Percentiles rank a stretch among this genome's conserved stretches.
These are phyloP conservation scores for Tiphia femorata DNA, from an alignment of 2,888 invertebrate genomes.

Conservation along the genomic window DNA sequence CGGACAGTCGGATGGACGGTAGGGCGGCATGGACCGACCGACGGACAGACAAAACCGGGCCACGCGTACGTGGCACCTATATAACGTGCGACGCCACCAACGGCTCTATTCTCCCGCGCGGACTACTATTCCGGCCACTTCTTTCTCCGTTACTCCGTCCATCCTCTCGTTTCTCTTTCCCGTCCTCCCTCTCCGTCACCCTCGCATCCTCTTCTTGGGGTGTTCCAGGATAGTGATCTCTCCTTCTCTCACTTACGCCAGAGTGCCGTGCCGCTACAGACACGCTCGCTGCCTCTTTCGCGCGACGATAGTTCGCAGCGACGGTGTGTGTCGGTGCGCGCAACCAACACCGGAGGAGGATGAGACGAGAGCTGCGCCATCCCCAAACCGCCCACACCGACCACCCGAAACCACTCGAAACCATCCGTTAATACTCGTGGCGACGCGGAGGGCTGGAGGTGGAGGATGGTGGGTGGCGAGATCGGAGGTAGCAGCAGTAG, in stretches of 20 bases:
- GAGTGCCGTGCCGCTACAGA: too few relatives aligned
- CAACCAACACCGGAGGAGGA: slow-evolving; percentile 36
- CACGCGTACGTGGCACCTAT: slow-evolving; percentile 60
- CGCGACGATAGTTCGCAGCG: background rate
- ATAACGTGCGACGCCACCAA: slow-evolving; percentile 37
- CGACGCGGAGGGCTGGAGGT: slow-evolving; percentile 33
- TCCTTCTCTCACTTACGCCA: too few relatives aligned
- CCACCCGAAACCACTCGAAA: slow-evolving; percentile 56
- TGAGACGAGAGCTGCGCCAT: slow-evolving; percentile 52
- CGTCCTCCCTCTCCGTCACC: slow-evolving; percentile 1
- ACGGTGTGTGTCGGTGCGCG: slow-evolving; percentile 31
- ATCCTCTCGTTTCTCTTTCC: slow-evolving; percentile 7
- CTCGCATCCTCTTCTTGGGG: background rate
- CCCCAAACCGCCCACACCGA: slow-evolving; percentile 49
- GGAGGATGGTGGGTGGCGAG: slow-evolving; percentile 15
- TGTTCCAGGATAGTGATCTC: background rate
- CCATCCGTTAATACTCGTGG: slow-evolving; percentile 59
- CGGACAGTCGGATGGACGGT: slow-evolving; percentile 33
- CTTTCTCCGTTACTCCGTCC: slow-evolving; percentile 6
- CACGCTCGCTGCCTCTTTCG: too few relatives aligned
- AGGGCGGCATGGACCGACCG: slow-evolving; percentile 29
- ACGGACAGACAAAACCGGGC: slow-evolving; percentile 61
- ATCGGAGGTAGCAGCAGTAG: slow-evolving; percentile 25
- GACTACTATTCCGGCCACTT: too few relatives aligned
- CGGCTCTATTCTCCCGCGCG: slow-evolving; percentile 27